Evolutionary conservation across 2,888 invertebrate species (phyloP).

Genomic region (Amphipoea oculea): DNA sequence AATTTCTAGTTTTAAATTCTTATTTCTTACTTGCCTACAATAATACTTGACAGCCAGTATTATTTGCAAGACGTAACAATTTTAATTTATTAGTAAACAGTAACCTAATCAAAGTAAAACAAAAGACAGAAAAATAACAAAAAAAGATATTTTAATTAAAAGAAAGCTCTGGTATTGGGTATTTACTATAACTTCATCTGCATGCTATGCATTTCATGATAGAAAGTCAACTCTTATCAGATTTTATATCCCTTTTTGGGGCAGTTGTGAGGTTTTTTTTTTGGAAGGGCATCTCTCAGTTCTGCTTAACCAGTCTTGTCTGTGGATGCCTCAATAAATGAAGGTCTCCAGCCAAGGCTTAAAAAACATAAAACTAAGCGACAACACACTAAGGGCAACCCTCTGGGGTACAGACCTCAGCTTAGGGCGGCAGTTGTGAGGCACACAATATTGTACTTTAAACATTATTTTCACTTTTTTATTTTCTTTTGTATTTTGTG

Average conservation of each 20-base stretch:
- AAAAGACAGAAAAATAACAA: background rate
- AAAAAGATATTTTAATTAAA: background rate
- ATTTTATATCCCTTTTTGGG: too few species aligned
- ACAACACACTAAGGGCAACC: too few species aligned
- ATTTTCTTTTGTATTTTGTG: background rate
- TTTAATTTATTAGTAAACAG: background rate
- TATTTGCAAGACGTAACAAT: background rate
- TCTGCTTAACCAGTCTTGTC: too few species aligned
- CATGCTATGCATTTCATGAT: background rate
- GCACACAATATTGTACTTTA: background rate
- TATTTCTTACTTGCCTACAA: background rate
- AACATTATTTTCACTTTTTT: background rate
- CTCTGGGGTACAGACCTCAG: too few species aligned
- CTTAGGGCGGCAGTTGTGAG: background rate
- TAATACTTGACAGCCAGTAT: background rate
- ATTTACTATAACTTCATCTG: background rate
- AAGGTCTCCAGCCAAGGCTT: too few species aligned
- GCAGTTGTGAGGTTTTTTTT: background rate
- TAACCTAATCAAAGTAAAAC: background rate
- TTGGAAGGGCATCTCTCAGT: too few species aligned
- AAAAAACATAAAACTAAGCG: too few species aligned
- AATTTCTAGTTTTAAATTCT: background rate
- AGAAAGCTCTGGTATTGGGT: background rate
- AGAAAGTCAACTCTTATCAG: background rate
- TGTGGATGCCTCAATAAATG: too few species aligned